phyloP scores from a whole-genome alignment of 2,797 vertebrate species.

The Pteropus rufus region DNA sequence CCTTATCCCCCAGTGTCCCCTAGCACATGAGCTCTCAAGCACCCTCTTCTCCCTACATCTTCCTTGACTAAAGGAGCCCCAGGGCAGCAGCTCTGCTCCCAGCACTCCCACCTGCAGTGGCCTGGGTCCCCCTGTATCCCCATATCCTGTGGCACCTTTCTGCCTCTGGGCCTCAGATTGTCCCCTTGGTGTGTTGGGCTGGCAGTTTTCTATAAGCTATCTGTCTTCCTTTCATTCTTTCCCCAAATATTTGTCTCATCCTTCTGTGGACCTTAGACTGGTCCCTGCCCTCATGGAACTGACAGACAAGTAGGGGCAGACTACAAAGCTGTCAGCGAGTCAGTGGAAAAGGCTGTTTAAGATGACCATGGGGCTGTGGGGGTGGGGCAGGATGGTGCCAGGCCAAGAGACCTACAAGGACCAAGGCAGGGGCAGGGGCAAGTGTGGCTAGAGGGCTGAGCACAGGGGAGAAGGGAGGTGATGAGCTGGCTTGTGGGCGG shows the following conservation, averaged over 20 bases:
- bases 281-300: neutral
- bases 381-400: neutral
- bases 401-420: neutral
- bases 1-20: neutral
- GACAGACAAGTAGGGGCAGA: neutral
- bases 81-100: neutral
- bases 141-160: neutral
- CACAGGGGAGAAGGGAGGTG: neutral
- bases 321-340: neutral
- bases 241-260: neutral
- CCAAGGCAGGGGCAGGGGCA: neutral
- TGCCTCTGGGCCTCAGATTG: neutral
- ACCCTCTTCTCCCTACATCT: neutral
- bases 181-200: neutral
- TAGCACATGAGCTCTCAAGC: neutral
- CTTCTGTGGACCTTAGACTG: neutral
- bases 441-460: neutral
- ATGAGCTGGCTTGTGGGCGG: neutral
- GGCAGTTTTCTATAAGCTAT: neutral
- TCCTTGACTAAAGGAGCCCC: neutral
- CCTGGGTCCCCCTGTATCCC: neutral
- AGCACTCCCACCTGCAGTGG: neutral
- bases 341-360: neutral
- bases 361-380: neutral
- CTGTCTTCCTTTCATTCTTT: neutral